Percentiles rank a stretch among this genome's conserved stretches.
Conservation (phyloP, 2,113 vertebrate genomes). For the Synodontis membranacea region DNA sequence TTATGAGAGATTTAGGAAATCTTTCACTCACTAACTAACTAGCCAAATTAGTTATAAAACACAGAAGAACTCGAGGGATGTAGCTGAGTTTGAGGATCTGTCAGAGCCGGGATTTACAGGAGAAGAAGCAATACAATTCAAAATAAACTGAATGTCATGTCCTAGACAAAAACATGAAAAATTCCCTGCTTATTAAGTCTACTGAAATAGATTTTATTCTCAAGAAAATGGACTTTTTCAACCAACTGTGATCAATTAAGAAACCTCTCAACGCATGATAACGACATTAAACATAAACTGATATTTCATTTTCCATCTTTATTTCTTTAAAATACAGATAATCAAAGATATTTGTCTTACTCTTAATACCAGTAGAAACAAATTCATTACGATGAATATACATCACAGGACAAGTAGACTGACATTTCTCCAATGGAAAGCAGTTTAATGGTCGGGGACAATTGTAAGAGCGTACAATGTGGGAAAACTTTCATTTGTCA, state of each 20-base stretch:
- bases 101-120: not conserved
- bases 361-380: slow-evolving; percentile 86
- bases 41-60: no score
- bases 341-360: slow-evolving; percentile 80
- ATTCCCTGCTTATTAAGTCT: not conserved
- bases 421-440: slow-evolving; percentile 40
- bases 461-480: slow-evolving; percentile 26
- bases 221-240: not conserved
- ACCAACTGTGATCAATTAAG: not conserved
- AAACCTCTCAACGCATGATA: not conserved
- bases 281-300: not conserved
- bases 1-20: no score
- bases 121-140: no score
- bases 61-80: no score
- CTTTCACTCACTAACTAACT: no score
- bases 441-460: slow-evolving; percentile 34
- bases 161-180: not conserved
- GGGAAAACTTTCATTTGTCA: not conserved
- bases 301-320: slow-evolving; percentile 67
- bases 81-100: not conserved
- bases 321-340: slow-evolving; percentile 93
- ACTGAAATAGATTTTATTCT: not conserved
- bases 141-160: no score
- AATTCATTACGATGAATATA: slow-evolving; percentile 81
- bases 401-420: slow-evolving; percentile 69